A percentile compares a stretch with the other conserved stretches of the same genome.
Evolutionary conservation across 1,140 invertebrate species (phyloP).

Genomic region (Cylas formicarius): DNA sequence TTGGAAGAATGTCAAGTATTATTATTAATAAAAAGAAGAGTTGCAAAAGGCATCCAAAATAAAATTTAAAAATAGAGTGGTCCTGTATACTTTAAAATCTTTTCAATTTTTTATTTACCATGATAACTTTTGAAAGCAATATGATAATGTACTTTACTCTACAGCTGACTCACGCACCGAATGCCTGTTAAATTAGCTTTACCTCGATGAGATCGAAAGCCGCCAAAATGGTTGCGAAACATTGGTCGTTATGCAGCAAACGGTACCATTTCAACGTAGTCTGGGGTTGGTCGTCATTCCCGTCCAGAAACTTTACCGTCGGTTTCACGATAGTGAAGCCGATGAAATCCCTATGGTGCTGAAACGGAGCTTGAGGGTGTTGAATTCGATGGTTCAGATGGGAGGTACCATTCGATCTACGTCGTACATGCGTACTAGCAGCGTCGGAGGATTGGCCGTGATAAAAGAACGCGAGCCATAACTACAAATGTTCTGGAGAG

Average conservation of each 20-base stretch:
- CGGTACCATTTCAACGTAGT: conserved; percentile 51
- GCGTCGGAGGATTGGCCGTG: conserved; percentile 43
- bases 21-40: no score
- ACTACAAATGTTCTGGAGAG: conserved; percentile 44
- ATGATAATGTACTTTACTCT: no score
- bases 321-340: conserved; percentile 47
- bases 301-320: conserved; percentile 40
- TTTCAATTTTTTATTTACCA: no score
- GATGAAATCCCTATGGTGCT: conserved; percentile 48
- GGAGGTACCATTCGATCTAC: conserved; percentile 21
- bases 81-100: no score
- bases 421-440: conserved; percentile 43
- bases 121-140: no score
- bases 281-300: conserved; percentile 42
- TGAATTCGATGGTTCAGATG: neutral
- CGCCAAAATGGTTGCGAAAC: conserved; percentile 48
- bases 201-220: conserved; percentile 52
- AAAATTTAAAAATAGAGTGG: no score
- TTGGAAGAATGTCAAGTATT: no score
- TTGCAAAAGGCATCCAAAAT: no score
- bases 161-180: no score
- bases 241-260: conserved; percentile 42
- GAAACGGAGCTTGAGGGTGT: no score
- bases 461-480: conserved; percentile 46
- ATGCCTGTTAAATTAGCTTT: no score